Evolutionary conservation across 2,797 vertebrate species (phyloP), one percentile per base, ranked within the genome.

Genomic region (Brachyrhaphis roseni): DNA sequence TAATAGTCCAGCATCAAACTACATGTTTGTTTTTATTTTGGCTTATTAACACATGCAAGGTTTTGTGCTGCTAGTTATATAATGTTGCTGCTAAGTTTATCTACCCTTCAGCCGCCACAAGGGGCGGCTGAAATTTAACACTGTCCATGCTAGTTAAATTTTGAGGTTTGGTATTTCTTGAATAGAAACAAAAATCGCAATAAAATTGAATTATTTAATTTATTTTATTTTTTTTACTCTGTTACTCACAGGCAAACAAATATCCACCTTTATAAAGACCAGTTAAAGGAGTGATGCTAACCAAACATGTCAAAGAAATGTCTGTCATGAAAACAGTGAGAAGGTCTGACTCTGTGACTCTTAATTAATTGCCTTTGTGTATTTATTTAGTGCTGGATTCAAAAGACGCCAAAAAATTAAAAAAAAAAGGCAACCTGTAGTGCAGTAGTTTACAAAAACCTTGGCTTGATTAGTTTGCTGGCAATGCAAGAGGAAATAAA

Each of bases 391-490:
- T 23, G 34, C 8, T 26, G 34, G 34, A 39, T 36, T 66, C 18
- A 23, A 20, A 49, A 66, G 34, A 64, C 3, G 11, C 11, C n/a
- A 70, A 28, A 7, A 49, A 49, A 45, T 43, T 6, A 45, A 46
- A 45, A 47, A 49, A 18, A 47, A 18, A 43, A 6, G 20, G 12
- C 23, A 51, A 26, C 46, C 18, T 36, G 28, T 11, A 53, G 34
- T 12, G 46, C 11, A 13, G 34, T 23, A 51, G 36, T 74, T 51
- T 26, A 49, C 31, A 39, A 74, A 36, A 74, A 51, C 31, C 26
- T 43, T 75, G 53, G 3, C 36, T 75, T 43, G 39, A 57, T 68
- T 18, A n/a, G 45, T 68, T 68, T 77, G 31, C 75, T 49, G 18
- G 46, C 47, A 36, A 68, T 6, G 4, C 20, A 18, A 31, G 55